phyloP scores from a whole-genome alignment of 2,113 vertebrate species.

The Elanoides forficatus region DNA sequence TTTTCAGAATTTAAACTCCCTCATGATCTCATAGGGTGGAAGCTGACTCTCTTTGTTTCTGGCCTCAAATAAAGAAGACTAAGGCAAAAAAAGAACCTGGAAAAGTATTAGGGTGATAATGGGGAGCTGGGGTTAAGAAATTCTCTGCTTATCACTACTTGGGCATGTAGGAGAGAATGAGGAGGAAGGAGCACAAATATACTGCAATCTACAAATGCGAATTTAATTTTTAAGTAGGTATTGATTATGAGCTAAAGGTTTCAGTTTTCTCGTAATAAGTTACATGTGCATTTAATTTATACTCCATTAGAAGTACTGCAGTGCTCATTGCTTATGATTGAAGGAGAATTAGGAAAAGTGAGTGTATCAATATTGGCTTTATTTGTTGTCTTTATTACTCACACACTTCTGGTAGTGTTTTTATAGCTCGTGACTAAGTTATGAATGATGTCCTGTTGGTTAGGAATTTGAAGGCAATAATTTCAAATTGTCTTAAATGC shows the following conservation, averaged over 20 bases:
- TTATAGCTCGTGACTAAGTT: constrained; percentile 9
- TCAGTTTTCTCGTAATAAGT: background rate
- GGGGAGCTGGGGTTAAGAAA: background rate
- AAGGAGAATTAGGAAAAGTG: background rate
- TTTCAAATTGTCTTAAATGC: background rate
- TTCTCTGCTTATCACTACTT: background rate
- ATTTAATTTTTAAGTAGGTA: background rate
- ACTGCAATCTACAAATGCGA: background rate
- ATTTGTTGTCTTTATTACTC: constrained; percentile 33
- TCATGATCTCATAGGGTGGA: constrained; percentile 50
- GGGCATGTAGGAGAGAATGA: background rate
- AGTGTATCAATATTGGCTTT: background rate
- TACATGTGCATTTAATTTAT: background rate
- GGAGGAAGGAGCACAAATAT: background rate
- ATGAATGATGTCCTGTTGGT: constrained; percentile 13
- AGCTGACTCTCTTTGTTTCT: constrained; percentile 15
- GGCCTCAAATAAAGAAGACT: background rate
- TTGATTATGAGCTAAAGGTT: background rate
- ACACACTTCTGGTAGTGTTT: background rate
- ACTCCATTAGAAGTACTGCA: background rate
- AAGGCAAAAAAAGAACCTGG: background rate
- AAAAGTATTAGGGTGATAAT: background rate
- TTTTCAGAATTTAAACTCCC: background rate
- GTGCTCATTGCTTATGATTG: background rate
- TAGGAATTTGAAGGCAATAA: constrained; percentile 13